Conservation (phyloP, 2,797 vertebrate genomes). For the Lithobates pipiens region DNA sequence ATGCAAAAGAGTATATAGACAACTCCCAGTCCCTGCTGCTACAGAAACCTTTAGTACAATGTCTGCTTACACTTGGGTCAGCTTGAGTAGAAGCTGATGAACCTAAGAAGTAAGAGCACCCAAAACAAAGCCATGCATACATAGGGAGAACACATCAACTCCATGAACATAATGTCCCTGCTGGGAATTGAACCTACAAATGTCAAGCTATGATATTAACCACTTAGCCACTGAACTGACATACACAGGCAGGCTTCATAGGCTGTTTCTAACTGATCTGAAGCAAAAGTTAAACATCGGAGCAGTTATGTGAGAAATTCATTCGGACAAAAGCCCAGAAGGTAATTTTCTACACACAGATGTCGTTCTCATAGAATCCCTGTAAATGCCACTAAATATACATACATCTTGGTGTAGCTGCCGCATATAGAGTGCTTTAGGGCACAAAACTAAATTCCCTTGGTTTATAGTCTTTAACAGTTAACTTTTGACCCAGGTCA, state of each 20-base stretch:
- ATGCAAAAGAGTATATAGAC: neutral
- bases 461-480: conserved; percentile 82
- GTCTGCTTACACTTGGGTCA: too few species aligned
- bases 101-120: neutral
- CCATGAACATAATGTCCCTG: neutral
- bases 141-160: neutral
- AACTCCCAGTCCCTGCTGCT: neutral
- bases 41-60: neutral
- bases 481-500: conserved; percentile 86
- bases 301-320: neutral
- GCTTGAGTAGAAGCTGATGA: too few species aligned
- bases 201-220: neutral
- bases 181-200: neutral
- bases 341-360: conserved; percentile 8
- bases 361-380: conserved; percentile 60
- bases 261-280: neutral
- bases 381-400: conserved; percentile 7
- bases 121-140: neutral
- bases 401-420: neutral
- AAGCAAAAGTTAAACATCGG: conserved; percentile 5
- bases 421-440: conserved; percentile 67
- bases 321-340: neutral
- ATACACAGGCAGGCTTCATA: neutral
- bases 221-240: neutral
- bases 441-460: conserved; percentile 79